These are phyloP conservation scores for Lates calcarifer DNA, from an alignment of 2,113 vertebrate species.

Conservation along the genomic window DNA sequence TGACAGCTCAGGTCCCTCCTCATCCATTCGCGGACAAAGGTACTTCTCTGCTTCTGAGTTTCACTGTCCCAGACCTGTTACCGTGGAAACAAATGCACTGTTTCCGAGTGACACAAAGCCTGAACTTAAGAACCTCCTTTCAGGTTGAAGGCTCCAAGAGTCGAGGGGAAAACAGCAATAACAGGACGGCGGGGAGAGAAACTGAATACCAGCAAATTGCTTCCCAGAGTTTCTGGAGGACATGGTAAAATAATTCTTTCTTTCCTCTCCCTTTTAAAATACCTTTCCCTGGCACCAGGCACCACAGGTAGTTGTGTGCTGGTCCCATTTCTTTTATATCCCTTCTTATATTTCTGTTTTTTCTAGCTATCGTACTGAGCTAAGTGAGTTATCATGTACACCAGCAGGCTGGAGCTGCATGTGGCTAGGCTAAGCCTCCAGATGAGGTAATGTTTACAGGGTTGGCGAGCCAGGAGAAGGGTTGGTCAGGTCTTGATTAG, in stretches of 20 bases:
- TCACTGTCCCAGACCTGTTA: conserved; percentile 73
- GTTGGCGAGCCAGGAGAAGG: conserved; percentile 58
- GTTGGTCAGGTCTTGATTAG: conserved; percentile 79
- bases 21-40: conserved; percentile 69
- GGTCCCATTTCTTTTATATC: conserved; percentile 66
- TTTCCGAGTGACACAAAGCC: conserved; percentile 80
- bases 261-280: conserved; percentile 77
- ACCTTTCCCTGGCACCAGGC: conserved; percentile 75
- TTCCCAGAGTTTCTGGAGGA: conserved; percentile 79
- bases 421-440: conserved; percentile 68
- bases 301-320: conserved; percentile 67
- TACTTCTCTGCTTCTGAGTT: conserved; percentile 65
- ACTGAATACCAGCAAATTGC: conserved; percentile 76
- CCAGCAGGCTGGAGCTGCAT: conserved; percentile 62
- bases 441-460: conserved; percentile 79
- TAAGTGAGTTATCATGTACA: conserved; percentile 78
- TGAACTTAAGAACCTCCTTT: conserved; percentile 76
- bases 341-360: conserved; percentile 62
- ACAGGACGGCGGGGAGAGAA: conserved; percentile 77
- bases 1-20: conserved; percentile 47
- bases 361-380: conserved; percentile 54
- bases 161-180: conserved; percentile 77
- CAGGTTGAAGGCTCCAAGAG: conserved; percentile 71
- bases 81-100: conserved; percentile 77
- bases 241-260: conserved; percentile 77